phyloP scores from a whole-genome alignment of 2,797 vertebrate genomes.

The Sebastes baramenuke region DNA sequence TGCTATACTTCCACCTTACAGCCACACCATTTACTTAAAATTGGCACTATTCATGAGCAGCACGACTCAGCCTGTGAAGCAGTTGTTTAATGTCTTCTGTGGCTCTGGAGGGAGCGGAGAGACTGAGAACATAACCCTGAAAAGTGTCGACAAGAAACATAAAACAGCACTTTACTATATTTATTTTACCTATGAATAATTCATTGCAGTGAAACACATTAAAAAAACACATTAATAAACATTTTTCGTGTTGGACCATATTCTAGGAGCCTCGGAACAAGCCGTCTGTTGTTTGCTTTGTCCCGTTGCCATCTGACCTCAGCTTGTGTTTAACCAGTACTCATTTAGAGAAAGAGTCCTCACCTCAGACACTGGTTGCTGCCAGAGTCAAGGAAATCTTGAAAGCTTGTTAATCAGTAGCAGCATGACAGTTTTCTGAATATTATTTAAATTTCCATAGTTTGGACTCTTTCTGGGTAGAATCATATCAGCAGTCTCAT shows the following conservation, averaged over 20 bases:
- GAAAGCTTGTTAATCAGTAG: background rate
- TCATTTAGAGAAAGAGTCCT: background rate
- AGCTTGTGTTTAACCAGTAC: background rate
- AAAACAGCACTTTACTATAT: background rate
- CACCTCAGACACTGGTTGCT: background rate
- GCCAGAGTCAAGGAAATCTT: background rate
- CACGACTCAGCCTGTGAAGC: background rate
- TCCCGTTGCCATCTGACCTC: background rate
- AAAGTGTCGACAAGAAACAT: background rate
- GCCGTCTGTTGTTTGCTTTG: background rate
- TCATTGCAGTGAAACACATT: background rate
- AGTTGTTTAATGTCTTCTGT: background rate
- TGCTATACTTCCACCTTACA: background rate
- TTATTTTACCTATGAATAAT: background rate
- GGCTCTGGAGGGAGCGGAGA: background rate
- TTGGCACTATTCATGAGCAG: background rate
- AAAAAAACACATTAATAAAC: background rate
- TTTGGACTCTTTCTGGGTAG: background rate
- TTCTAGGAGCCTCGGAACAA: background rate
- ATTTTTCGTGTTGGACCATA: background rate
- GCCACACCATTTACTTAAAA: background rate
- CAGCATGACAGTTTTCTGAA: background rate
- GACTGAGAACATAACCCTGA: background rate
- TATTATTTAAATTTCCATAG: background rate
- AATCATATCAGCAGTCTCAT: background rate